Conservation (phyloP, 1,140 invertebrate genomes). For the Drosophila arizonae region DNA sequence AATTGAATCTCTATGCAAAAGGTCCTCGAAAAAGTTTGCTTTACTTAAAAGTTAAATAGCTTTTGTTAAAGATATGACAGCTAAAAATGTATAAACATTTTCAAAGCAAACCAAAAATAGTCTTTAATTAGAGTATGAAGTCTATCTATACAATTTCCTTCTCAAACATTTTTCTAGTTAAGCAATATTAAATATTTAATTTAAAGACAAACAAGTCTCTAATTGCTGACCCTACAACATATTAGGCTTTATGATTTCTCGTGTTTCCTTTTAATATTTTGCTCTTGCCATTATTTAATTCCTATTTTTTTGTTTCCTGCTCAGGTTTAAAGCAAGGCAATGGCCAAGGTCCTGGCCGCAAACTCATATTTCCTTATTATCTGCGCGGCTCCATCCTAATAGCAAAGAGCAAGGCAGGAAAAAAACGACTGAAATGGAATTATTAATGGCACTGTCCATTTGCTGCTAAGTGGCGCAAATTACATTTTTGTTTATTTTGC, state of each 20-base stretch:
- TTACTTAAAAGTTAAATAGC: conserved; percentile 10
- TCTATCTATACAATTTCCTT: not conserved
- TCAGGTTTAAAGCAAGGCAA: conserved; percentile 20
- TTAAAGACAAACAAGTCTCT: conserved; percentile 4
- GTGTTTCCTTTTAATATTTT: not conserved
- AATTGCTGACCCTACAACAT: conserved; percentile 29
- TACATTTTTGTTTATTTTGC: conserved; percentile 79
- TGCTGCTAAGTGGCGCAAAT: conserved; percentile 80
- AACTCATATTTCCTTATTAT: conserved; percentile 79
- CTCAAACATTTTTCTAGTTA: not conserved
- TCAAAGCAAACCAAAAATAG: not conserved
- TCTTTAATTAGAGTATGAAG: not conserved
- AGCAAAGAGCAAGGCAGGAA: conserved; percentile 16
- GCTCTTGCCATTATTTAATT: conserved; percentile 37
- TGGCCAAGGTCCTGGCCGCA: conserved; percentile 33
- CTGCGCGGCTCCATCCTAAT: conserved; percentile 49
- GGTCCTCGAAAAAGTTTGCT: conserved; percentile 16
- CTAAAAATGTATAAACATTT: not conserved
- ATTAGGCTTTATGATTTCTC: conserved; percentile 31
- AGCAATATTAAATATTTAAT: not conserved
- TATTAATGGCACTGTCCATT: conserved; percentile 79
- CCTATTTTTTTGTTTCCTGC: not conserved
- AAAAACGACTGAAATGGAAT: conserved; percentile 61
- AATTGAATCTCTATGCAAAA: conserved; percentile 68
- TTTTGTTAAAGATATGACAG: conserved; percentile 11